Evolutionary conservation across 2,888 invertebrate genomes (phyloP).

Genomic region (Mycalesis mineus): DNA sequence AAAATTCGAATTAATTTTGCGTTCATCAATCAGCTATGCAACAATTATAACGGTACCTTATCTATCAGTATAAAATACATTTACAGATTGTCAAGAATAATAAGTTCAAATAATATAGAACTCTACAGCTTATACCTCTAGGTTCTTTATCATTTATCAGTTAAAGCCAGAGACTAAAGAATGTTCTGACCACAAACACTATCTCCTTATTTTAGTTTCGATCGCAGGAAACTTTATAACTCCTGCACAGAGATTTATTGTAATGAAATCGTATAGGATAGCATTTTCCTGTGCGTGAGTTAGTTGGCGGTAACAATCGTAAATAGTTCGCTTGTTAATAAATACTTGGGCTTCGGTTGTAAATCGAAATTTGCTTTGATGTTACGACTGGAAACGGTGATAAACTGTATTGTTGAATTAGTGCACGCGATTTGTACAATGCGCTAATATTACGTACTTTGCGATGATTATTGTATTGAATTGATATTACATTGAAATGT

Average conservation of each 20-base stretch:
- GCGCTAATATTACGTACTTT: too few species aligned
- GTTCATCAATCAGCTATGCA: constrained; percentile 37
- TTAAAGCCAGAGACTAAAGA: constrained; percentile 40
- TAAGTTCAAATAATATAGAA: not conserved
- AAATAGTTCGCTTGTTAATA: constrained; percentile 56
- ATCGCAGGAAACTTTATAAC: constrained; percentile 66
- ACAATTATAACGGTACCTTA: constrained; percentile 64
- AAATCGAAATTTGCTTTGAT: constrained; percentile 41
- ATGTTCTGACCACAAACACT: constrained; percentile 43
- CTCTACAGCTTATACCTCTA: constrained; percentile 3
- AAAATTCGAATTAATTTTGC: constrained; percentile 8
- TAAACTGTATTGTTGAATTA: constrained; percentile 30
- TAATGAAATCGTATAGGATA: constrained; percentile 66
- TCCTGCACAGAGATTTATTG: constrained; percentile 59
- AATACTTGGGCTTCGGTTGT: constrained; percentile 43
- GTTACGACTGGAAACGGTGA: constrained; percentile 23
- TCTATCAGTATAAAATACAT: constrained; percentile 48
- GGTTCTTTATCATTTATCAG: constrained; percentile 36
- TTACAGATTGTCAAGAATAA: constrained; percentile 28
- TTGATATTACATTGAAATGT: too few species aligned
- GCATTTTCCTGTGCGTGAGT: constrained; percentile 60
- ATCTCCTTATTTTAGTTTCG: constrained; percentile 61
- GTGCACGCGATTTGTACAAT: constrained; percentile 28
- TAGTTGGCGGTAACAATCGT: constrained; percentile 51
- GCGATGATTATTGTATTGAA: too few species aligned